Evolutionary conservation across 2,888 invertebrate genomes (phyloP).

Genomic region (Drosophila phalerata): DNA sequence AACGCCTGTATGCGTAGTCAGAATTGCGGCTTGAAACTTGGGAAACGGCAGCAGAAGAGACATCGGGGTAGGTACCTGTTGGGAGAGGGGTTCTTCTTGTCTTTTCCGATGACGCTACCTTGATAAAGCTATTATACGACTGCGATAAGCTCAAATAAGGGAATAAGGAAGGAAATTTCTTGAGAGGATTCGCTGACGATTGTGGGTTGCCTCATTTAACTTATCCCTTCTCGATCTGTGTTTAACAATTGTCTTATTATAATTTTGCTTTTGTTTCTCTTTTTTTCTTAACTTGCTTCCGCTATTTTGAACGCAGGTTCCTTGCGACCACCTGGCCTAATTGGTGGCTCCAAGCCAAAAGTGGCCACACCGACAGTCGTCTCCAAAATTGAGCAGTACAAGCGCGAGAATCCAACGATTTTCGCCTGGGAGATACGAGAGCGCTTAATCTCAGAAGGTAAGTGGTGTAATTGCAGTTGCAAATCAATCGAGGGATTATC

Average conservation of each 20-base stretch:
- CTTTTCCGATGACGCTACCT: slow-evolving; percentile 63
- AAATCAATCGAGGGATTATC: slow-evolving; percentile 18
- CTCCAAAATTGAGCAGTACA: slow-evolving; percentile 99
- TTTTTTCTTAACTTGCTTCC: slow-evolving; percentile 26
- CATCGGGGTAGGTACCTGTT: not conserved
- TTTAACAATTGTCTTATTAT: slow-evolving; percentile 22
- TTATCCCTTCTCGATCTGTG: slow-evolving; percentile 1
- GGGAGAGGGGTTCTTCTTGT: slow-evolving; percentile 9
- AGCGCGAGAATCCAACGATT: slow-evolving; percentile 98
- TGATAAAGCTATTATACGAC: slow-evolving; percentile 84
- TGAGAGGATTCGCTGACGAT: slow-evolving; percentile 9
- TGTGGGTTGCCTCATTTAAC: slow-evolving; percentile 17
- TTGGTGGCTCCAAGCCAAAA: slow-evolving; percentile 98
- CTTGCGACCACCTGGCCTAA: slow-evolving; percentile 94
- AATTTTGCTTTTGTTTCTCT: slow-evolving; percentile 20
- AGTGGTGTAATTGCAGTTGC: slow-evolving; percentile 74
- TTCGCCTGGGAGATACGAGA: slow-evolving; percentile 99
- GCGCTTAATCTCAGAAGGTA: slow-evolving; percentile 98
- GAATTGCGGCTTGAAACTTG: not conserved
- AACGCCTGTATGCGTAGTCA: slow-evolving; percentile 23
- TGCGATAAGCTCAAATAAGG: slow-evolving; percentile 50
- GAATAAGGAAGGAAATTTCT: not conserved
- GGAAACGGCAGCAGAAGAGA: not conserved
- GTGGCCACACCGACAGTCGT: slow-evolving; percentile 99
- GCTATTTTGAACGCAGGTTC: slow-evolving; percentile 88